Conservation (phyloP, 2,797 vertebrate species). For the Okamejei kenojei region DNA sequence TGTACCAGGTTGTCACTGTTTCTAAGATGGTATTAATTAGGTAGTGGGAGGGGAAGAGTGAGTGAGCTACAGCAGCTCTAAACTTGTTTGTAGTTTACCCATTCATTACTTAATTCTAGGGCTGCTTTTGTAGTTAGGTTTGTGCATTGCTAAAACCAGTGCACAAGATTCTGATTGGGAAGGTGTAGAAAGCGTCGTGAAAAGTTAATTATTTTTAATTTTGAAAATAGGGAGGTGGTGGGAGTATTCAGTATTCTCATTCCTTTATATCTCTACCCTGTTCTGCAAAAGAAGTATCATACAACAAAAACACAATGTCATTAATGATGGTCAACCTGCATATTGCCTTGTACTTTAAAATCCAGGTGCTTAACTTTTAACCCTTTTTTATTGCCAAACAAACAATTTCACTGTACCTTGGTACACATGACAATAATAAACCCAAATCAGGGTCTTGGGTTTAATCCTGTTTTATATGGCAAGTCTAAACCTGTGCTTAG, state of each 20-base stretch:
- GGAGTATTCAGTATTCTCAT: not conserved
- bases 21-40: not conserved
- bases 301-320: not conserved
- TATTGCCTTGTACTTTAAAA: not conserved
- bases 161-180: not conserved
- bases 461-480: not conserved
- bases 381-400: not conserved
- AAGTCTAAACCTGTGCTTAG: not conserved
- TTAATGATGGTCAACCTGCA: not conserved
- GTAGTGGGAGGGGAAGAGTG: not conserved
- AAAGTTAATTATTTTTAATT: not conserved
- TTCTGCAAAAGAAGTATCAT: not conserved
- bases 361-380: not conserved
- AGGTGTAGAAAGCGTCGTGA: not conserved
- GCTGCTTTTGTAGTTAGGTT: not conserved
- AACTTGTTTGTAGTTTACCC: slow-evolving; percentile 8
- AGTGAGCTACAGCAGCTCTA: not conserved
- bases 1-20: slow-evolving; percentile 23
- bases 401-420: too few species aligned
- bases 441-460: not conserved
- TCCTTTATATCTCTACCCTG: not conserved
- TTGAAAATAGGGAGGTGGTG: not conserved
- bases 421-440: too few species aligned
- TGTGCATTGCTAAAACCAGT: not conserved
- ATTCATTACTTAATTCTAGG: not conserved